Conservation (phyloP, 2,888 invertebrate genomes). For the Penaeus monodon region DNA sequence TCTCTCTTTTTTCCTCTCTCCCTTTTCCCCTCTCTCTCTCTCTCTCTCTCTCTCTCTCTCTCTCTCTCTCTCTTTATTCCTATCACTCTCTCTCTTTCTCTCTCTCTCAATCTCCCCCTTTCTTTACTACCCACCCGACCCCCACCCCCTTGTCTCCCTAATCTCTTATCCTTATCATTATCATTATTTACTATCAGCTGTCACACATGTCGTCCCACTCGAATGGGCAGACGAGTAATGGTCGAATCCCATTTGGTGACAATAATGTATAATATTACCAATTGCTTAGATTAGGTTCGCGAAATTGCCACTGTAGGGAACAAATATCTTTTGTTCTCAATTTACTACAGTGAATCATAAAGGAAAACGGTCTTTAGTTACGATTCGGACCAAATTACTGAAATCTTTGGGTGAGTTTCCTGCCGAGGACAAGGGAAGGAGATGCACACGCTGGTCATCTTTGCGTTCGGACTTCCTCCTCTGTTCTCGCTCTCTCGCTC, state of each 20-base stretch:
- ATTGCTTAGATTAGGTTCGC: too few species aligned
- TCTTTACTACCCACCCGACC: background rate
- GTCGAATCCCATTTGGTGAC: too few species aligned
- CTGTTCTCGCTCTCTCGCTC: background rate
- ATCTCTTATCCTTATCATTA: background rate
- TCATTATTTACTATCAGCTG: background rate
- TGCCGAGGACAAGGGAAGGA: too few species aligned
- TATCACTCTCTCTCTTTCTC: background rate
- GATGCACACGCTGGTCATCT: background rate
- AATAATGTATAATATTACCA: too few species aligned
- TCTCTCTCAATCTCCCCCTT: background rate
- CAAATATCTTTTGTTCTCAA: too few species aligned
- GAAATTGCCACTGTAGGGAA: too few species aligned
- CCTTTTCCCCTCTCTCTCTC: background rate
- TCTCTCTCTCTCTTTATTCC: background rate
- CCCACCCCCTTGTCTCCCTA: background rate
- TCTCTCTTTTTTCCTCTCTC: background rate
- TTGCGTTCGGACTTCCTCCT: background rate
- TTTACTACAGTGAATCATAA: too few species aligned
- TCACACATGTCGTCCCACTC: too few species aligned
- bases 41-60: background rate
- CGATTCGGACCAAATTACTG: too few species aligned
- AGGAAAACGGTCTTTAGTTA: too few species aligned
- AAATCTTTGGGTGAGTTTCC: too few species aligned
- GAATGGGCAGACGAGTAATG: too few species aligned